Conservation (phyloP, 2,888 invertebrate genomes). For the Stegophylla sp. region DNA sequence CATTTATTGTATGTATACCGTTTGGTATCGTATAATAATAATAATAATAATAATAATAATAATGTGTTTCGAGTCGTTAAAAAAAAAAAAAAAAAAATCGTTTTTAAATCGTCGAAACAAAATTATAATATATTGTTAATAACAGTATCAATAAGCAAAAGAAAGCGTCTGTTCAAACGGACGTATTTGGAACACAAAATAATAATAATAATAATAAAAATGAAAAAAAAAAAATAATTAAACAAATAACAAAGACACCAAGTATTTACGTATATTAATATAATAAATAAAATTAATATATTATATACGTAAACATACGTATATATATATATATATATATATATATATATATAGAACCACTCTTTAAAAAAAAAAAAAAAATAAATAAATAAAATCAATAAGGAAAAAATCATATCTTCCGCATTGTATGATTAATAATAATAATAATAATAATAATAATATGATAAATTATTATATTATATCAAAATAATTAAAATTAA, state of each 20-base stretch:
- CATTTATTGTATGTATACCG: slow-evolving; percentile 9
- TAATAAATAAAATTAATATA: slow-evolving; percentile 7
- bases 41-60: too few relatives aligned
- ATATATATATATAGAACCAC: slow-evolving; percentile 35
- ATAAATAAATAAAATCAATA: slow-evolving; percentile 12
- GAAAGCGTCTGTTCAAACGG: slow-evolving; percentile 57
- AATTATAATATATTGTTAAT: too few relatives aligned
- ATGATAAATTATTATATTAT: neutral
- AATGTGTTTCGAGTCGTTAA: slow-evolving; percentile 19
- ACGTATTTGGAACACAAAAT: slow-evolving; percentile 52
- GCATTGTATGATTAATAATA: slow-evolving; percentile 39
- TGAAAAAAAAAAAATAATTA: slow-evolving; percentile 5
- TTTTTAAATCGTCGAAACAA: slow-evolving; percentile 24
- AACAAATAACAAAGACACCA: slow-evolving; percentile 31
- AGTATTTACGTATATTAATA: slow-evolving; percentile 3
- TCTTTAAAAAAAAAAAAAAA: slow-evolving; percentile 51
- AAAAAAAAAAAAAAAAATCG: too few relatives aligned
- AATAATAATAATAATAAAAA: slow-evolving; percentile 35
- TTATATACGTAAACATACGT: slow-evolving; percentile 31
- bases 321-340: slow-evolving; percentile 23
- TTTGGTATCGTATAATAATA: neutral
- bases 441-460: slow-evolving; percentile 34
- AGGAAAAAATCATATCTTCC: slow-evolving; percentile 44
- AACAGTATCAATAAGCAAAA: slow-evolving; percentile 50
- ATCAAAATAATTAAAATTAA: slow-evolving; percentile 36